Conservation (phyloP, 2,888 invertebrate genomes). For the Drosophila ustulata region DNA sequence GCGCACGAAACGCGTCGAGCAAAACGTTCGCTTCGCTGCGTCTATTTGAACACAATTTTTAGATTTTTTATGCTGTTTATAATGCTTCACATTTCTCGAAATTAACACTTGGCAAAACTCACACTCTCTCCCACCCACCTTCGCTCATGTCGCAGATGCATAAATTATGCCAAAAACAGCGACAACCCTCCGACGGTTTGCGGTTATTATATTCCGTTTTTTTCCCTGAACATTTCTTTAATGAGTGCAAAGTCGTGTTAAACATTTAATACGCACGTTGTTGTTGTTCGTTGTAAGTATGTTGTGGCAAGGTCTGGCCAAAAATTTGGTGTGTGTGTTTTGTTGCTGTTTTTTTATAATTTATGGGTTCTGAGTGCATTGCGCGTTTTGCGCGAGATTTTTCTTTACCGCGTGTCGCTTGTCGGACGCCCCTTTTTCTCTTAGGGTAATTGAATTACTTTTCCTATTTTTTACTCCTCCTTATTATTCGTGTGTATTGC, state of each 20-base stretch:
- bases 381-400: conserved; percentile 49
- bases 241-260: conserved; percentile 80
- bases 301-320: conserved; percentile 27
- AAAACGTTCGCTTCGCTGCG: conserved; percentile 32
- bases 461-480: conserved; percentile 29
- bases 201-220: conserved; percentile 38
- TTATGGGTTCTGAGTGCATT: conserved; percentile 62
- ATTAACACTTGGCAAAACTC: conserved; percentile 73
- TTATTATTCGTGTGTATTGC: conserved; percentile 17
- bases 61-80: conserved; percentile 17
- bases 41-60: conserved; percentile 17
- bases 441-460: conserved; percentile 63
- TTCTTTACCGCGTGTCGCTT: conserved; percentile 56
- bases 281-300: conserved; percentile 32
- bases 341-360: conserved; percentile 50
- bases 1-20: conserved; percentile 47
- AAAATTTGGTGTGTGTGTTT: conserved; percentile 24
- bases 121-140: conserved; percentile 24
- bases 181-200: conserved; percentile 58
- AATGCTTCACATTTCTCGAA: conserved; percentile 56
- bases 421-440: conserved; percentile 37
- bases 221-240: conserved; percentile 43
- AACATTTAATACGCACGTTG: conserved; percentile 77
- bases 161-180: conserved; percentile 79
- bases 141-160: conserved; percentile 51